Evolutionary conservation across 2,888 invertebrate species (phyloP).

Genomic region (Eupithecia centaureata): DNA sequence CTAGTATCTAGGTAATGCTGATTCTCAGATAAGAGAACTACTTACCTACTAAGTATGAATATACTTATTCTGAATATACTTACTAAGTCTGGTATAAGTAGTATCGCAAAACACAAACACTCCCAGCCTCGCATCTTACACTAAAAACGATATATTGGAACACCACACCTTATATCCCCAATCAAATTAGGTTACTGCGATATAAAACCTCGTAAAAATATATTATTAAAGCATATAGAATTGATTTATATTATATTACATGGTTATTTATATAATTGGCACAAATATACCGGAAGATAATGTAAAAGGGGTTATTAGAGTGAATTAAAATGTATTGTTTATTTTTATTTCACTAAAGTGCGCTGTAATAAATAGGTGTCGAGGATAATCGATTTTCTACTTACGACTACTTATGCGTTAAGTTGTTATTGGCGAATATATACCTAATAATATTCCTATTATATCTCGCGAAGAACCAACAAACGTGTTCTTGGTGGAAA

Average conservation of each 20-base stretch:
- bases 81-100: conserved; percentile 20
- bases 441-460: too few relatives aligned
- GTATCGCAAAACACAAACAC: conserved; percentile 19
- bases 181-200: conserved; percentile 18
- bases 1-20: too few relatives aligned
- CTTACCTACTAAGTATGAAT: too few relatives aligned
- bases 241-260: conserved; percentile 27
- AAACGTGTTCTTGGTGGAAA: too few relatives aligned
- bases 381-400: conserved; percentile 1
- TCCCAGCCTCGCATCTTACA: conserved; percentile 13
- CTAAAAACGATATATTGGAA: background rate
- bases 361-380: background rate
- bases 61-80: too few relatives aligned
- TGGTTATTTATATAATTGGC: conserved; percentile 27
- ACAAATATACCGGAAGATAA: background rate
- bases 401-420: background rate
- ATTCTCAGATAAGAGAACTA: too few relatives aligned
- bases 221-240: conserved; percentile 16
- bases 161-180: conserved; percentile 7
- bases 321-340: background rate
- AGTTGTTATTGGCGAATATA: too few relatives aligned
- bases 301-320: background rate
- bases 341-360: background rate
- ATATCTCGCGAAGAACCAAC: too few relatives aligned
- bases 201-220: conserved; percentile 13